A percentile compares a stretch with the other conserved stretches of the same genome.
Conservation (phyloP, 2,797 vertebrate species). For the Galago senegalensis region DNA sequence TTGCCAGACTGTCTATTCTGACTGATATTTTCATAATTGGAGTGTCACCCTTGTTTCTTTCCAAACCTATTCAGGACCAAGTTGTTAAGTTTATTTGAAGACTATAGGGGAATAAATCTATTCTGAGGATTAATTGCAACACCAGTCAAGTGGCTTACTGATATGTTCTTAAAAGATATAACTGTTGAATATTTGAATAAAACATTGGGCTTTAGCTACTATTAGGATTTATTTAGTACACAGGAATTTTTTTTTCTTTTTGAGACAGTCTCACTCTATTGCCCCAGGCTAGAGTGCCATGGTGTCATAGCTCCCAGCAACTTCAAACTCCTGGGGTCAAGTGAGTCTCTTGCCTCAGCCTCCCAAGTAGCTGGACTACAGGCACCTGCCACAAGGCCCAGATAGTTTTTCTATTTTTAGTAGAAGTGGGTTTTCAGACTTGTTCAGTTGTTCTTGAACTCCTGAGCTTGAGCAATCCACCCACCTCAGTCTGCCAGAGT, state of each 20-base stretch:
- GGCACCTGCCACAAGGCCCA: too few species aligned
- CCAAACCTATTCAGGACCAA: conserved; percentile 13
- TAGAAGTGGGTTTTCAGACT: too few species aligned
- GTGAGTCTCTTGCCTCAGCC: too few species aligned
- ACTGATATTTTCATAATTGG: background rate
- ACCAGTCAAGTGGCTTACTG: conserved; percentile 29
- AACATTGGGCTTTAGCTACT: background rate
- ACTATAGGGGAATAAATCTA: conserved; percentile 2
- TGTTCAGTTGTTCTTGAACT: too few species aligned
- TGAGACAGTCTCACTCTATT: too few species aligned
- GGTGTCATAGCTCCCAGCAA: too few species aligned
- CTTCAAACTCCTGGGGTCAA: too few species aligned
- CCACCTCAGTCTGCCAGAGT: too few species aligned
- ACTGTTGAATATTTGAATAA: conserved; percentile 18
- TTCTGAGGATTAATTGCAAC: conserved; percentile 24
- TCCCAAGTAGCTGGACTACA: too few species aligned
- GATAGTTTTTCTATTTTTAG: too few species aligned
- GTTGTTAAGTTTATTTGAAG: background rate
- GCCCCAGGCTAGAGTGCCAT: too few species aligned
- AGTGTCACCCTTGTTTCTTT: background rate
- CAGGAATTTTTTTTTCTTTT: background rate
- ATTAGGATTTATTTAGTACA: background rate
- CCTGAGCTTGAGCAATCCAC: too few species aligned
- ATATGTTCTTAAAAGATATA: conserved; percentile 28
- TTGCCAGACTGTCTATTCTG: background rate